phyloP scores from a whole-genome alignment of 1,140 invertebrate species.

The Popillia japonica region DNA sequence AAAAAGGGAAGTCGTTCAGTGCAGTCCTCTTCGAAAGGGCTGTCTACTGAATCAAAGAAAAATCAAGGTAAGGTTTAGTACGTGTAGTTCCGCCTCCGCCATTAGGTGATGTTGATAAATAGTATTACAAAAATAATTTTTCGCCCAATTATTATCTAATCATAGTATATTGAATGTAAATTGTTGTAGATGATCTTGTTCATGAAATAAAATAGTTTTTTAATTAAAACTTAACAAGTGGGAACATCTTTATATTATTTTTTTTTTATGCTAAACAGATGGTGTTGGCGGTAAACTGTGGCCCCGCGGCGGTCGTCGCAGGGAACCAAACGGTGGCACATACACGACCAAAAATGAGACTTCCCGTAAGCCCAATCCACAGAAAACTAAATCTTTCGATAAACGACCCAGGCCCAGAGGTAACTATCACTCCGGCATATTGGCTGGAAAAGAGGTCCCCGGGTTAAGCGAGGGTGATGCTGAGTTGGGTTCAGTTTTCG shows the following conservation, averaged over 20 bases:
- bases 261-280: conserved; percentile 60
- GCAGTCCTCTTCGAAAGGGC: conserved; percentile 69
- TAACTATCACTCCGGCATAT: conserved; percentile 62
- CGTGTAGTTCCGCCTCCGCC: background rate
- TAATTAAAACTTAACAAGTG: no score
- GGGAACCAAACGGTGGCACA: conserved; percentile 67
- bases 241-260: background rate
- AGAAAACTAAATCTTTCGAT: conserved; percentile 69
- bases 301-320: conserved; percentile 69
- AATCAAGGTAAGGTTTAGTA: conserved; percentile 68
- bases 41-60: conserved; percentile 74
- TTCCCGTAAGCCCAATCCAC: conserved; percentile 67
- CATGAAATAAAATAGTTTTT: no score
- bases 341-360: conserved; percentile 68
- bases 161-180: no score
- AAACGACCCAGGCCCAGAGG: conserved; percentile 80
- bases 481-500: conserved; percentile 83
- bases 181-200: no score
- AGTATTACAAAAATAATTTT: background rate
- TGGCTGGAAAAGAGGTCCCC: conserved; percentile 76
- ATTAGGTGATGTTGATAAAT: conserved; percentile 37
- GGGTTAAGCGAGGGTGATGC: conserved; percentile 71
- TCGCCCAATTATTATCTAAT: no score
- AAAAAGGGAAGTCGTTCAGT: conserved; percentile 76
- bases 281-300: conserved; percentile 67